A percentile compares a stretch with the other conserved stretches of the same genome.
Conservation (phyloP, 2,797 vertebrate species). For the Chromobotia macracanthus region DNA sequence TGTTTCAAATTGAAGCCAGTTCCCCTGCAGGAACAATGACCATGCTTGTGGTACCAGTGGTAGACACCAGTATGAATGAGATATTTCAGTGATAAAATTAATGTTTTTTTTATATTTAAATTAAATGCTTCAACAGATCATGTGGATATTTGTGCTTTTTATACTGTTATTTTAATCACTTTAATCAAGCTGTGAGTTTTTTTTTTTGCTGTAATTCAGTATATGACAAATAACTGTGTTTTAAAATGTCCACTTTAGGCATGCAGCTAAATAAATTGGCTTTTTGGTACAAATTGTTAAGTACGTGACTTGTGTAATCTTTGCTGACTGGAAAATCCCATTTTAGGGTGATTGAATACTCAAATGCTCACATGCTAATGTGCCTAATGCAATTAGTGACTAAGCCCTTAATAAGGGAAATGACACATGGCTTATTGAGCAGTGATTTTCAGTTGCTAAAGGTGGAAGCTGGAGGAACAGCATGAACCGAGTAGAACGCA, state of each 20-base stretch:
- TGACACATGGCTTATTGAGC: conserved; percentile 59
- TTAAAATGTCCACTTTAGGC: conserved; percentile 9
- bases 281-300: conserved; percentile 16
- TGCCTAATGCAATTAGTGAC: conserved; percentile 72
- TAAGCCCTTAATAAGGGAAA: conserved; percentile 70
- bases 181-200: neutral
- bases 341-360: conserved; percentile 58
- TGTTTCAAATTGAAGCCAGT: conserved; percentile 46
- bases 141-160: neutral
- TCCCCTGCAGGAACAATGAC: conserved; percentile 19
- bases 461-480: conserved; percentile 11
- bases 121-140: neutral
- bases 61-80: neutral
- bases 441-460: conserved; percentile 36
- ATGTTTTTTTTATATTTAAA: neutral
- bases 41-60: conserved; percentile 6
- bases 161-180: neutral
- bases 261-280: conserved; percentile 5
- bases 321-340: conserved; percentile 64
- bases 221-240: neutral
- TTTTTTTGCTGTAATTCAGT: neutral
- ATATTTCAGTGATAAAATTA: neutral
- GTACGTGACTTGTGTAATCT: conserved; percentile 52
- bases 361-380: conserved; percentile 43
- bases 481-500: neutral